Percentiles rank a stretch among this genome's conserved stretches.
phyloP scores from a whole-genome alignment of 2,113 vertebrate species.

The Benitochromis conjunctus region DNA sequence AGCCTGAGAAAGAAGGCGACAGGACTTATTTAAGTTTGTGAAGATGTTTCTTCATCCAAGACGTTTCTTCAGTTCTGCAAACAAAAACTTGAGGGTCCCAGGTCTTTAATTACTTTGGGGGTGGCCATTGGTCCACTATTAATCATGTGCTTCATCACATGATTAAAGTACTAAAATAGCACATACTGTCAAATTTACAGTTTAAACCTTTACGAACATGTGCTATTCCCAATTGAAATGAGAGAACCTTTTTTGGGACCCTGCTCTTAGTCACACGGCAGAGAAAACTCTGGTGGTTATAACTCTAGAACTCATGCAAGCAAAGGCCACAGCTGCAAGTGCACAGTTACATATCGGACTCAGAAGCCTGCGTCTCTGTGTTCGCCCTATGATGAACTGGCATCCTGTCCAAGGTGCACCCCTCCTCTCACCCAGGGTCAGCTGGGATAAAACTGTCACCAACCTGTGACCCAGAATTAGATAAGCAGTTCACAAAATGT shows the following conservation, averaged over 20 bases:
- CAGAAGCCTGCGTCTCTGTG: neutral
- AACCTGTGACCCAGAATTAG: neutral
- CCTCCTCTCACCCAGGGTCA: neutral
- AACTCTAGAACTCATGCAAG: neutral
- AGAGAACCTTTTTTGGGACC: neutral
- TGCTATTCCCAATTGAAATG: neutral
- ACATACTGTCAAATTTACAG: neutral
- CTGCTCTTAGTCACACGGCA: neutral
- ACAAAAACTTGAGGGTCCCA: neutral
- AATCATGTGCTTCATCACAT: neutral
- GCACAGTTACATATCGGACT: neutral
- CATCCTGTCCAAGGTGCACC: neutral
- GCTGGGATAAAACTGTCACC: fast-evolving
- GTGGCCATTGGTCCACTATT: neutral
- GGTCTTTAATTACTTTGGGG: neutral
- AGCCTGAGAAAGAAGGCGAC: neutral
- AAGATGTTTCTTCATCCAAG: neutral
- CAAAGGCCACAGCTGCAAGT: neutral
- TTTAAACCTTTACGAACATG: neutral
- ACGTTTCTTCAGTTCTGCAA: neutral
- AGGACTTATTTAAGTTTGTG: neutral
- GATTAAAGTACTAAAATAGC: neutral
- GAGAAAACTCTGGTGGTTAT: neutral
- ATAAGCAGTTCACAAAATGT: neutral
- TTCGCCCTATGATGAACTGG: neutral